Evolutionary conservation across 2,113 vertebrate genomes (phyloP).

Genomic region (Lepus americanus): DNA sequence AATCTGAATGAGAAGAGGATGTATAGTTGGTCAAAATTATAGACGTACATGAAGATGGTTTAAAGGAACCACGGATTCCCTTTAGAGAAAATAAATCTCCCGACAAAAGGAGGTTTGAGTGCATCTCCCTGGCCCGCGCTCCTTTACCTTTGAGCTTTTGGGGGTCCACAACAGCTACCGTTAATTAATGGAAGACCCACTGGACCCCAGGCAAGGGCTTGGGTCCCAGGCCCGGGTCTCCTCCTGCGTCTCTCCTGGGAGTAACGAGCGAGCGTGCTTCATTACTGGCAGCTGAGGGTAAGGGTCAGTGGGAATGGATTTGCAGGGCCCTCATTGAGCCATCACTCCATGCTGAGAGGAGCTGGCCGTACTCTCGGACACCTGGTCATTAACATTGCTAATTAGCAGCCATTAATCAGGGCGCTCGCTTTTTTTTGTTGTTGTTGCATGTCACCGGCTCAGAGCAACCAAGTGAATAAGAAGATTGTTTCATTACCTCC

Average conservation of each 20-base stretch:
- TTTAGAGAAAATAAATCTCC: constrained; percentile 65
- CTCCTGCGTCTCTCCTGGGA: constrained; percentile 90
- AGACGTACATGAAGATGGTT: not conserved
- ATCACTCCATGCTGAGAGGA: constrained; percentile 95
- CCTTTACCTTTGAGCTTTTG: constrained; percentile 84
- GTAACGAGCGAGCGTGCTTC: constrained; percentile 92
- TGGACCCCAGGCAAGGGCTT: constrained; percentile 88
- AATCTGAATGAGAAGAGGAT: not conserved
- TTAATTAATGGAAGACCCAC: constrained; percentile 92
- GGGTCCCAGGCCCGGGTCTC: constrained; percentile 89
- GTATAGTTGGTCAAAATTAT: constrained; percentile 4
- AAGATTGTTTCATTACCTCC: constrained; percentile 95
- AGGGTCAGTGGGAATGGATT: constrained; percentile 96
- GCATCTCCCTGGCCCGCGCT: constrained; percentile 70
- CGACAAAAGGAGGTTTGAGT: constrained; percentile 73
- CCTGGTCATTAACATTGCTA: constrained; percentile 99
- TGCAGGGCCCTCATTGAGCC: constrained; percentile 94
- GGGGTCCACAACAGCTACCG: constrained; percentile 87
- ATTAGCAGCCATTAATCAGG: constrained; percentile 99
- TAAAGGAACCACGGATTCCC: constrained; percentile 60
- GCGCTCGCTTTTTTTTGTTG: constrained; percentile 89
- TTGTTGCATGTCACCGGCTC: constrained; percentile 91
- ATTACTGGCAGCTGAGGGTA: constrained; percentile 93
- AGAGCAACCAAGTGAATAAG: constrained; percentile 92
- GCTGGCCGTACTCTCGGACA: constrained; percentile 97